Evolutionary conservation across 2,797 vertebrate species (phyloP).

Genomic region (Catamblyrhynchus diadema): DNA sequence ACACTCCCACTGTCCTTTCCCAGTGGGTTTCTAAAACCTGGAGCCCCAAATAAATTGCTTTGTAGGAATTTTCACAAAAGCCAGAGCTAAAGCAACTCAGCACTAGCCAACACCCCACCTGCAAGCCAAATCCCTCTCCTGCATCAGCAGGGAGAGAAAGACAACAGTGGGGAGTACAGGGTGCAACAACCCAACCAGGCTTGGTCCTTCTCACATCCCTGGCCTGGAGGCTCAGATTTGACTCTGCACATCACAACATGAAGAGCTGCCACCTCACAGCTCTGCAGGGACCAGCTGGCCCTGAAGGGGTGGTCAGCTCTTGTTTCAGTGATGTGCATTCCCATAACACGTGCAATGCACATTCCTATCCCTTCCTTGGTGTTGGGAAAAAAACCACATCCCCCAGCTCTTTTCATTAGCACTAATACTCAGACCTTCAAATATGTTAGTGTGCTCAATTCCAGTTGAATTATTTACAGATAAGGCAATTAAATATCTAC

Average conservation of each 20-base stretch:
- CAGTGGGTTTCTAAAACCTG: not conserved
- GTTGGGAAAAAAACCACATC: not conserved
- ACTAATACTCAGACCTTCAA: not conserved
- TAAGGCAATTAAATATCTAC: not conserved
- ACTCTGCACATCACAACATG: not conserved
- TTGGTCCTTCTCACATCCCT: accelerated
- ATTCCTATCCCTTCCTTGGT: not conserved
- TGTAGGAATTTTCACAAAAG: not conserved
- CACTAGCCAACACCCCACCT: not conserved
- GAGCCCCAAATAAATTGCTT: not conserved
- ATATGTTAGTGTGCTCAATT: not conserved
- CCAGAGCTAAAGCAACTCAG: not conserved
- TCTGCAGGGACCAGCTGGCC: not conserved
- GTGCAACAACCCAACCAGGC: not conserved
- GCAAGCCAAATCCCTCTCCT: not conserved
- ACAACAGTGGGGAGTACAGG: accelerated
- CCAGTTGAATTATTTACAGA: not conserved
- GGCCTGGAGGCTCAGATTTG: not conserved
- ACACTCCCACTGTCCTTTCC: not conserved
- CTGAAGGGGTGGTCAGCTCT: accelerated
- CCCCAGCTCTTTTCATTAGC: not conserved
- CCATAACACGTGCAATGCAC: accelerated
- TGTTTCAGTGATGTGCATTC: not conserved
- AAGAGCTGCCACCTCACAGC: not conserved
- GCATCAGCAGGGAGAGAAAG: not conserved